Base-by-base conservation (phyloP, 37 sponge, comb jelly and placozoan species). In the Cliona cf. orientalis region DNA sequence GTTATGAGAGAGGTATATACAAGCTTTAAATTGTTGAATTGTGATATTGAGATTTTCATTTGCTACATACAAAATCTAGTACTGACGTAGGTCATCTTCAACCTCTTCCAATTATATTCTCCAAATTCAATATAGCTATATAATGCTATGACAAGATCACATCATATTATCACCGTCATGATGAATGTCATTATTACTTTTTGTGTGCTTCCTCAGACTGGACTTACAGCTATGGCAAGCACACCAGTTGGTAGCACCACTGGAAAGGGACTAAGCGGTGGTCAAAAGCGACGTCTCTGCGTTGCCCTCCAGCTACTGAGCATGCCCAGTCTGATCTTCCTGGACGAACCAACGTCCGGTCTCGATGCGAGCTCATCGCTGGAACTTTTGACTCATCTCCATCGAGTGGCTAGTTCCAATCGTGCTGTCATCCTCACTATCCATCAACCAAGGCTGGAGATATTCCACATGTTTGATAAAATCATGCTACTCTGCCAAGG, bases 281-380 rank as follows among this genome's bases (percentile, higher is more conserved):
- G 98, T 35, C 97, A 96, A 71, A 95, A 91, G 42, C 80, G 95
- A 36, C 66, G 91, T 14, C 74, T 95, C 37, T 45, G 69, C 55
- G 76, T 95, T 17, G 95, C 95, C 39, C 55, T 95, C 5, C 95
- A 95, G 61, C 83, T 95, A 23, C 72, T 95, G 35, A 87, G 73
- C n/a, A 57, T 83, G 19, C 95, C 91, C 41, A 91, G 86, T 72
- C 40, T 91, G 36, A 70, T 95, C 37, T 87, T 95, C 67, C 82
- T 95, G 35, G 95, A 95, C 75, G 95, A 95, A 42, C 95, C 95
- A 1, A 95, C 95, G 0, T 90, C 94, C 26, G 90, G 96, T 43
- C 69, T 93, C 46, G 94, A 93, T 86, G 78, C 94, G 31, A 57
- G 80, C 19, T 62, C 90, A 1, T 89, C 94, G 0, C 49, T 72